Evolutionary conservation across 2,797 vertebrate species (phyloP), one percentile per base, ranked within the genome.

Genomic region (Enteromius thamalakanensis): DNA sequence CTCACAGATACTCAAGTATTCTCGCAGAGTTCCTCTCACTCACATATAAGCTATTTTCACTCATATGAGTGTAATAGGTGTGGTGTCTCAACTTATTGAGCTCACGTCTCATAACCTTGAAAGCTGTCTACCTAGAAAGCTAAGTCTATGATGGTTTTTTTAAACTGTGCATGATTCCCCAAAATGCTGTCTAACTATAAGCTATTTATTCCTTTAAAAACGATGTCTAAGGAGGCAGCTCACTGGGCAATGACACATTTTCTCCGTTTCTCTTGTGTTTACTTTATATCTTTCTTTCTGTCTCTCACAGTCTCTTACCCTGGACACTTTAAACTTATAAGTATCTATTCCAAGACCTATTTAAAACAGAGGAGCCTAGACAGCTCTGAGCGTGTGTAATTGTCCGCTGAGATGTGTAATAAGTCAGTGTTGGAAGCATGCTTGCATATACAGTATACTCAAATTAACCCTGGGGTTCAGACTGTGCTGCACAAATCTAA

Each of bases 1-100:
- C 77, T 75, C 34, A 40, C 23, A 76, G 45, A 80, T 21, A 64
- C 32, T 76, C 40, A 70, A 76, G 23, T 42, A 53, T 72, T 75
- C 72, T 72, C 45, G 19, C 3, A 75, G 71, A 78, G 81, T 82
- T 86, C 68, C 76, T 81, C 47, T 76, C 64, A 53, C 47, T 67
- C 40, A 58, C 58, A 81, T 47, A 65, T 69, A 79, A 53, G 14
- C 19, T 68, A 58, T 76, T 76, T 40, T 69, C 81, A 55, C 47
- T 60, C 64, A 67, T 67, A 67, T 55, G 45, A 21, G 42, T 26
- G n/a, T 72, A 26, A 53, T 42, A 79, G 51, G 19, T 68, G 34
- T n/a, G 29, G 34, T 32, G 3, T 49, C 6, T 71, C 6, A 29
- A 26, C 14, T 7, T 32, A 64, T 15, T 64, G 14, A 64, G 60